Conservation (phyloP, 2,888 invertebrate genomes). For the Platycnemis pennipes region DNA sequence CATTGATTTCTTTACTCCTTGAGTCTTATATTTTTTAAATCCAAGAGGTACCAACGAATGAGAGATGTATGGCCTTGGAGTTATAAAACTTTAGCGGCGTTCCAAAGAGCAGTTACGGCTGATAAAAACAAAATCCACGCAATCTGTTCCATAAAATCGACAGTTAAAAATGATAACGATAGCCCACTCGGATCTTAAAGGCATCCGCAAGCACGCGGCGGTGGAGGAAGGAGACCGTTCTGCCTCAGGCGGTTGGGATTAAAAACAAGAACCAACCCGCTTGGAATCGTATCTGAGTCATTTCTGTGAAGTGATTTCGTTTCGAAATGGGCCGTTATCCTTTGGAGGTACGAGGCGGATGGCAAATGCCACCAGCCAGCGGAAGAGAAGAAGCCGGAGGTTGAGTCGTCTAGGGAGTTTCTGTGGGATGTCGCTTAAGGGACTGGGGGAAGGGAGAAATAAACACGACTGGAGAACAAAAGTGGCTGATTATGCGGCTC, state of each 20-base stretch:
- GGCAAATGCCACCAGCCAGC: background rate
- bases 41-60: background rate
- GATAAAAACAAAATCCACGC: background rate
- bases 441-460: background rate
- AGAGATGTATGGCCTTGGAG: background rate
- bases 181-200: background rate
- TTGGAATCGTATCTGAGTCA: background rate
- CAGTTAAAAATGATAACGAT: conserved; percentile 2
- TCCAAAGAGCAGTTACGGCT: background rate
- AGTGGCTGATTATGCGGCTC: conserved; percentile 1
- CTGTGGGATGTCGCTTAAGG: background rate
- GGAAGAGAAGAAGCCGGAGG: background rate
- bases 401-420: background rate
- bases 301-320: conserved; percentile 7
- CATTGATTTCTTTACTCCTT: too few relatives aligned
- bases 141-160: background rate
- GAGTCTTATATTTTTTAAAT: too few relatives aligned
- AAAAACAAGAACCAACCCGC: background rate
- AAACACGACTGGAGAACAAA: background rate
- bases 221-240: background rate
- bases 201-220: background rate
- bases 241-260: background rate
- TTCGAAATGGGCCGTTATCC: conserved; percentile 26
- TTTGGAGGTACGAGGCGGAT: background rate
- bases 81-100: background rate